Conservation (phyloP, 1,140 invertebrate species). For the Caenorhabditis elegans region DNA sequence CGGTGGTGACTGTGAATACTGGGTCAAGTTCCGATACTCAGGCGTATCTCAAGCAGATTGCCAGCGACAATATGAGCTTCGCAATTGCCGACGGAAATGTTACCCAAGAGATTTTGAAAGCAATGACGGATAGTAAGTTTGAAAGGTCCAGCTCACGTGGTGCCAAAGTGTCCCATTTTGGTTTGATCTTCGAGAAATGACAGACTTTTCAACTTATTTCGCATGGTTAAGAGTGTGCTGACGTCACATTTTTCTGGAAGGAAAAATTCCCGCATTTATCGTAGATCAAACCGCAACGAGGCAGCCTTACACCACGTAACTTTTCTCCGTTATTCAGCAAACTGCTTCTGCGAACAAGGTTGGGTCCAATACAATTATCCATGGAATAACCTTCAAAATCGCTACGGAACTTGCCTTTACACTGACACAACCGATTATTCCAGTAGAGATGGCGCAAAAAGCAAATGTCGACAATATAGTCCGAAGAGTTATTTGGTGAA, state of each 20-base stretch:
- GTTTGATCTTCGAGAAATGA: too few species aligned
- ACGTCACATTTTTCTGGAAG: too few species aligned
- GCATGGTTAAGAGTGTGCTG: too few species aligned
- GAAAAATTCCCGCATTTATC: too few species aligned
- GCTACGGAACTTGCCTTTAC: not conserved
- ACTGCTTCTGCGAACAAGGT: not conserved
- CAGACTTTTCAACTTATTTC: too few species aligned
- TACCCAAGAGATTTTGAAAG: not conserved
- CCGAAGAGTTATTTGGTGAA: not conserved
- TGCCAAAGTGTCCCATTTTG: too few species aligned
- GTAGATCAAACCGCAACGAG: too few species aligned
- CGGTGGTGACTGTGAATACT: not conserved
- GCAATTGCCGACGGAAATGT: not conserved
- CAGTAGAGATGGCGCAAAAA: not conserved
- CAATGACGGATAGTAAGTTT: not conserved
- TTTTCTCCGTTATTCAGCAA: too few species aligned
- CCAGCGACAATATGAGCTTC: not conserved
- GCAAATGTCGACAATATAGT: not conserved
- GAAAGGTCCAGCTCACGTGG: too few species aligned
- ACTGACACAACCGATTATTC: too few species aligned
- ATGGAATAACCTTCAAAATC: not conserved
- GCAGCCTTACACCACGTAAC: too few species aligned
- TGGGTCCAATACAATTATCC: not conserved
- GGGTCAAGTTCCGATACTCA: not conserved
- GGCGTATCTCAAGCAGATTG: not conserved